Percentiles rank a stretch among this genome's conserved stretches.
Conservation (phyloP, 2,888 invertebrate species). For the Hirtodrosophila duncani region DNA sequence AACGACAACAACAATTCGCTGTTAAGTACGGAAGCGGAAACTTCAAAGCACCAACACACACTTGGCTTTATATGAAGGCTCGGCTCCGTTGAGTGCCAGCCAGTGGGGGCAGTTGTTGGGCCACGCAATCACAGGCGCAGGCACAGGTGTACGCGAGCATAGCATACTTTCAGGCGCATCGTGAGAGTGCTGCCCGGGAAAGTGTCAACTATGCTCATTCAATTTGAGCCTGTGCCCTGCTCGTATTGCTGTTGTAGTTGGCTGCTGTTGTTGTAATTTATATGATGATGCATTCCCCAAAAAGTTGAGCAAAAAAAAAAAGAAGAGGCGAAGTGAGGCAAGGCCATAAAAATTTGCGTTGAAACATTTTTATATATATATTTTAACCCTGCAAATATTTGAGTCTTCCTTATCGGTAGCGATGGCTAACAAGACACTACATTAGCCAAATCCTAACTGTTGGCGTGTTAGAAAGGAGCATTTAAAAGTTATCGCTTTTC, state of each 20-base stretch:
- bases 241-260: constrained; percentile 29
- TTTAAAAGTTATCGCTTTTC: no score
- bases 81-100: constrained; percentile 43
- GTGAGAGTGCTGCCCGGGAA: constrained; percentile 35
- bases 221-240: constrained; percentile 35
- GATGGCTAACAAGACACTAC: no score
- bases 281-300: no score
- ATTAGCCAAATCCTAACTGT: no score
- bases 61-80: constrained; percentile 60
- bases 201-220: constrained; percentile 68
- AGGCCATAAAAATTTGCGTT: no score
- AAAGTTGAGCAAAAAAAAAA: no score
- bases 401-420: no score
- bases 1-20: constrained; percentile 47
- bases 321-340: no score
- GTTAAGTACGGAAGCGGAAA: constrained; percentile 63
- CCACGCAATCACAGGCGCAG: constrained; percentile 3
- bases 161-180: constrained; percentile 16
- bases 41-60: constrained; percentile 68
- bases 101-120: constrained; percentile 15
- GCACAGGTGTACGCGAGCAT: constrained; percentile 4
- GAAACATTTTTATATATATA: no score
- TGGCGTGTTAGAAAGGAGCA: no score
- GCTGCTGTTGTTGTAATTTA: constrained; percentile 43
- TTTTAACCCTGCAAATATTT: constrained; percentile 41